Evolutionary conservation across 53 echinoderm and acorn worm genomes (phyloP).

Genomic region (Hippasteria phrygiana): DNA sequence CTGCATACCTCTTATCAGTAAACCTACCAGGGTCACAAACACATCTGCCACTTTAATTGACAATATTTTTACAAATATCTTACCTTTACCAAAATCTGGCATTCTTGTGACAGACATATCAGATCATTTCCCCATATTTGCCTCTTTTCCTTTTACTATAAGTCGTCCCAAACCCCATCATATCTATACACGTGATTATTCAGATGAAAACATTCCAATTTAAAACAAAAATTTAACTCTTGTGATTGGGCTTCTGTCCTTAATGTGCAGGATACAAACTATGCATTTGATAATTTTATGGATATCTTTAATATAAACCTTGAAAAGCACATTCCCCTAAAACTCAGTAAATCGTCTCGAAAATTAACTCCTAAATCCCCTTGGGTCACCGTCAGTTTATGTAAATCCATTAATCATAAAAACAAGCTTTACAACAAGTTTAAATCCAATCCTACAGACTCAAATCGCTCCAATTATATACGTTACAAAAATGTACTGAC

Average conservation of each 20-base stretch:
- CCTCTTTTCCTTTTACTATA: background rate
- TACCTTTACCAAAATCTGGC: too few species aligned
- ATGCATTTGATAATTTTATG: background rate
- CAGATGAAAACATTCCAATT: background rate
- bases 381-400: background rate
- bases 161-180: background rate
- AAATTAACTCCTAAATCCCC: background rate
- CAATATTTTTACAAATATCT: too few species aligned
- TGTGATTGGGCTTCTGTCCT: background rate
- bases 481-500: background rate
- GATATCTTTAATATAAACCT: background rate
- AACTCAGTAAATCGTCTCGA: background rate
- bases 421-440: background rate
- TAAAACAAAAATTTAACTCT: background rate
- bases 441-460: background rate
- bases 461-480: background rate
- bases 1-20: too few species aligned
- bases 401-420: slow-evolving; percentile 1
- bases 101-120: too few species aligned
- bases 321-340: background rate
- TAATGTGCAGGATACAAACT: background rate
- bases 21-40: too few species aligned
- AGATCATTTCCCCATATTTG: too few species aligned
- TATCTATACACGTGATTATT: background rate
- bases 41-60: too few species aligned